Evolutionary conservation across 2,797 vertebrate genomes (phyloP).

Genomic region (Ambastaia sidthimunki): DNA sequence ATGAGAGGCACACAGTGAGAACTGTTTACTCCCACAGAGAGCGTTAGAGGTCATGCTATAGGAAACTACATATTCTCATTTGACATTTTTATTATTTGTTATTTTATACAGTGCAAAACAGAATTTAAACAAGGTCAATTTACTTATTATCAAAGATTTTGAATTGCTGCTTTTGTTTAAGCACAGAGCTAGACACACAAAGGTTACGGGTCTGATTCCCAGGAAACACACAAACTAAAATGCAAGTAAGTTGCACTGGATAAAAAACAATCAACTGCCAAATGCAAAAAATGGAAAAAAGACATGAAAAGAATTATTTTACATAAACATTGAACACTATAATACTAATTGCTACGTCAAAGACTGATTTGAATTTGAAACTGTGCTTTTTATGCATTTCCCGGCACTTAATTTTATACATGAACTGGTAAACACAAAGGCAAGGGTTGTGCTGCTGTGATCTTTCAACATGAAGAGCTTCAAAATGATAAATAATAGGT

Average conservation of each 20-base stretch:
- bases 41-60: conserved; percentile 10
- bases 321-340: neutral
- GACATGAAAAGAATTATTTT: no score
- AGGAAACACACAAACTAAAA: neutral
- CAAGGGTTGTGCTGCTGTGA: conserved; percentile 24
- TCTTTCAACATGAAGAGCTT: conserved; percentile 42
- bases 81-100: neutral
- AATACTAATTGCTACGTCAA: neutral
- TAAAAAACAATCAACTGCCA: no score
- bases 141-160: neutral
- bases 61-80: neutral
- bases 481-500: conserved; percentile 71
- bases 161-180: neutral
- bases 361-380: neutral
- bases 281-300: no score
- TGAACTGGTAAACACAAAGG: conserved; percentile 33
- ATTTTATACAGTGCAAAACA: conserved; percentile 4
- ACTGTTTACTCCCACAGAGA: neutral
- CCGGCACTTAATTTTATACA: conserved; percentile 33
- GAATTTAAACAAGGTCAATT: neutral
- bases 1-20: conserved; percentile 1
- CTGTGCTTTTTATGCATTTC: conserved; percentile 26
- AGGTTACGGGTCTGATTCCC: neutral
- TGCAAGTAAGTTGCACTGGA: no score
- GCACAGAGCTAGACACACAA: neutral